Percentiles rank a stretch among this genome's conserved stretches.
phyloP scores from a whole-genome alignment of 2,113 vertebrate species.

The Tylochromis polylepis region DNA sequence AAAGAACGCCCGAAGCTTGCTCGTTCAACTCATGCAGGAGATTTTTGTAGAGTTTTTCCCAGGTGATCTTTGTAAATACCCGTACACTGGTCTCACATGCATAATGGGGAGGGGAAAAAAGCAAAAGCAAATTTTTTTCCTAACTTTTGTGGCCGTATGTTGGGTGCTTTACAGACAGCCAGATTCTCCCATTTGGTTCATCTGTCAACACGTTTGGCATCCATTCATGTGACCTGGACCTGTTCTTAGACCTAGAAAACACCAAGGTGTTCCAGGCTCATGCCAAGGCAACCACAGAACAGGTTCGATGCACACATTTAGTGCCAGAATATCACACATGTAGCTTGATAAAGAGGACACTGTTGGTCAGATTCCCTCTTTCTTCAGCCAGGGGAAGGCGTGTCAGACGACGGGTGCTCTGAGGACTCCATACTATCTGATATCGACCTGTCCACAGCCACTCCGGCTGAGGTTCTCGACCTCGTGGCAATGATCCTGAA shows the following conservation, averaged over 20 bases:
- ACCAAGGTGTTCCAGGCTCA: conserved; percentile 78
- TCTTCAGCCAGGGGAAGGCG: conserved; percentile 58
- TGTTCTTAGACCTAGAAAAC: conserved; percentile 85
- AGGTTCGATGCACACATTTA: conserved; percentile 39
- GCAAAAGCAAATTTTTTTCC: not conserved
- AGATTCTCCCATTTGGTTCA: conserved; percentile 84
- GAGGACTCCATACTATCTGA: conserved; percentile 83
- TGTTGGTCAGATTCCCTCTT: not conserved
- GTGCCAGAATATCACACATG: not conserved
- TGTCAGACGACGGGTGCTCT: conserved; percentile 64
- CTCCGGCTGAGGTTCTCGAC: conserved; percentile 76
- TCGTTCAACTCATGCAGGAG: conserved; percentile 84
- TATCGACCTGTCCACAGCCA: conserved; percentile 70
- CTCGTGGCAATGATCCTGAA: conserved; percentile 80
- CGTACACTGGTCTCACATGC: rapidly evolving
- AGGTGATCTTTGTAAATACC: conserved; percentile 61
- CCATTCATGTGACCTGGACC: conserved; percentile 87
- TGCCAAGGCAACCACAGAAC: conserved; percentile 35
- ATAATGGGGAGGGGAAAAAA: not conserved
- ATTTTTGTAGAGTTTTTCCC: conserved; percentile 89
- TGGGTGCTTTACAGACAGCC: conserved; percentile 71
- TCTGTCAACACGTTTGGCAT: conserved; percentile 85
- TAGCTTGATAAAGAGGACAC: not conserved
- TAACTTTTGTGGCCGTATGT: not conserved
- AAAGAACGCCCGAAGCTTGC: conserved; percentile 73